These are phyloP conservation scores for Schizopygopsis malacanthus DNA, from an alignment of 2,797 vertebrate genomes.

Conservation along the genomic window DNA sequence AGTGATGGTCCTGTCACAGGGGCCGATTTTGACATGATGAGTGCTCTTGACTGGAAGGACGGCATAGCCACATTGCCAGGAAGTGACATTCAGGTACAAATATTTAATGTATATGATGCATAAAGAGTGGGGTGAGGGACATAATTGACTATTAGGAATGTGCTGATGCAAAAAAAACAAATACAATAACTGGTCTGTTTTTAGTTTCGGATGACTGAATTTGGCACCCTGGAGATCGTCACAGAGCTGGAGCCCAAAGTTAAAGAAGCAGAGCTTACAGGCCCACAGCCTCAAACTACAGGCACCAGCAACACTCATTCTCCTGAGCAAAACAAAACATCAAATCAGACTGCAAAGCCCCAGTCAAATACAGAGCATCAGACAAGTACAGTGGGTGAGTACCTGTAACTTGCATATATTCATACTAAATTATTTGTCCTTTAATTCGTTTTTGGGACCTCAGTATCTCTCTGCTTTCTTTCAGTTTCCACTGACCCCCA, in stretches of 20 bases:
- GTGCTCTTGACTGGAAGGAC: conserved; percentile 86
- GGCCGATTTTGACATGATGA: conserved; percentile 79
- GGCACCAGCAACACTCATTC: conserved; percentile 67
- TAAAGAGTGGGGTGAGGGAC: not conserved
- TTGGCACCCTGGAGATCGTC: conserved; percentile 87
- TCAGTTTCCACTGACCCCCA: conserved; percentile 40
- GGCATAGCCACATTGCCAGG: conserved; percentile 84
- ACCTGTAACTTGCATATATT: not conserved
- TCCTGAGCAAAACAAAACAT: conserved; percentile 36
- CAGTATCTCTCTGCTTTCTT: conserved; percentile 12
- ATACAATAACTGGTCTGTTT: conserved; percentile 5
- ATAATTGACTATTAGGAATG: not conserved
- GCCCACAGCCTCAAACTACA: conserved; percentile 70
- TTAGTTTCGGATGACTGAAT: conserved; percentile 87
- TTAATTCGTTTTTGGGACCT: not conserved
- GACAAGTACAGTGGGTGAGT: conserved; percentile 28
- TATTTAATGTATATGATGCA: not conserved
- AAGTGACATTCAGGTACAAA: conserved; percentile 82
- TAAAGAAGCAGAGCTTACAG: conserved; percentile 67
- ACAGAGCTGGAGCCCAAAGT: conserved; percentile 79
- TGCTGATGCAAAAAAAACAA: not conserved
- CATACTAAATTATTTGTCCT: not conserved
- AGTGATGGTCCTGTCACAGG: conserved; percentile 79
- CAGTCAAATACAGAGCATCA: conserved; percentile 25
- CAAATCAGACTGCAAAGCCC: conserved; percentile 24